Percentiles rank a stretch among this genome's conserved stretches.
phyloP scores from a whole-genome alignment of 2,113 vertebrate genomes.

The Archilochus colubris region DNA sequence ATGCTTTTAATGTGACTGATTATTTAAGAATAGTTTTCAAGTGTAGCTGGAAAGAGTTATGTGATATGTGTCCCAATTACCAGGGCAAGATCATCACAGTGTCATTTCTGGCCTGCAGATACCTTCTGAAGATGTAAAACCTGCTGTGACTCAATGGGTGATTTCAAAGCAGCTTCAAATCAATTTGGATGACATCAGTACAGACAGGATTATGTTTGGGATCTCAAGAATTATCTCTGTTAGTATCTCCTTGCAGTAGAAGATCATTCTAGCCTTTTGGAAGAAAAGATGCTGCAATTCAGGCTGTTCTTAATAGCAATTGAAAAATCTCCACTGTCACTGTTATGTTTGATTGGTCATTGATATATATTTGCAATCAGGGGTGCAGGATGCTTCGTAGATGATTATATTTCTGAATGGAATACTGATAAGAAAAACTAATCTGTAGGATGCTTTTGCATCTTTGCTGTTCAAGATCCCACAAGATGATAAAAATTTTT shows the following conservation, averaged over 20 bases:
- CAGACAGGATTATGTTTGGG: background rate
- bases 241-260: background rate
- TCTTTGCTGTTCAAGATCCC: background rate
- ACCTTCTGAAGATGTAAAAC: background rate
- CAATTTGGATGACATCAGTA: background rate
- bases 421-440: background rate
- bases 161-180: slow-evolving; percentile 17
- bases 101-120: background rate
- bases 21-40: background rate
- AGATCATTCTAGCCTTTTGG: background rate
- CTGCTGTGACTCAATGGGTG: background rate
- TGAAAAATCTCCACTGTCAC: background rate
- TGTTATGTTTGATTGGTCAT: slow-evolving; percentile 29
- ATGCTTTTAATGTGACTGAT: background rate
- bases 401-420: background rate
- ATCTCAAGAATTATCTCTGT: background rate
- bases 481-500: background rate
- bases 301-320: background rate
- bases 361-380: background rate
- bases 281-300: background rate
- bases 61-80: rapidly evolving
- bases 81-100: background rate
- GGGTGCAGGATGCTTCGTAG: background rate
- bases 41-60: background rate
- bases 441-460: background rate